Base-by-base conservation (phyloP, 1,140 invertebrate genomes). In the Grapholita molesta region DNA sequence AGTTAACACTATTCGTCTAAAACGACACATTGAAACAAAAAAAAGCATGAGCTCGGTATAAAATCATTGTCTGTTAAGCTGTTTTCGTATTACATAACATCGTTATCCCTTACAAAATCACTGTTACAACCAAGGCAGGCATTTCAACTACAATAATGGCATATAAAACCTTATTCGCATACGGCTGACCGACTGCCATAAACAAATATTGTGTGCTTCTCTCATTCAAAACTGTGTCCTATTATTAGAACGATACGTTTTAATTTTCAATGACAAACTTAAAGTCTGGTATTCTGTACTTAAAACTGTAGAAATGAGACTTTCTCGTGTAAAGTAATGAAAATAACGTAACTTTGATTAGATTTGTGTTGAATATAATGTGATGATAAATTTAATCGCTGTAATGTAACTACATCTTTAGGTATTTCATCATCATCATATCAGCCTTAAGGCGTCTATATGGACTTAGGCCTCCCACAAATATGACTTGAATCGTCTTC, bases 11-110 rank as follows among this genome's bases (percentile, higher is more conserved):
- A 21, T 48, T 21, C 42, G n/a, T 48, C n/a, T 7, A 7, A 6
- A 21, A 9, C 15, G 42, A 18, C 15, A 48, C 42, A 21, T 48
- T 48, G n/a, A 8, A 9, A 9, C 9, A 48, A 1, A 21, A 21
- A 69, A 69, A 66, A 52, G 65, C 66, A 15, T 69, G 67, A 33
- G 65, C 30, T 65, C 38, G n/a, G 65, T 53, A 28, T 21, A 11
- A 11, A 28, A 11, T 38, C 38, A 30, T 33, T 24, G 32, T 57
- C 15, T 30, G 48, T 35, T 70, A 42, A 33, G 35, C 55, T 42
- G 64, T 57, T 70, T 66, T 35, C 11, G 23, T 24, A 68, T 25
- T 38, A 35, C 18, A 48, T n/a, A 48, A 38, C 6, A 48, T 18
- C 18, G 42, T 48, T 48, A 48, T 48, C 42, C 42, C 42, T 38